phyloP scores from a whole-genome alignment of 2,113 vertebrate species.

The Lophura nycthemera region DNA sequence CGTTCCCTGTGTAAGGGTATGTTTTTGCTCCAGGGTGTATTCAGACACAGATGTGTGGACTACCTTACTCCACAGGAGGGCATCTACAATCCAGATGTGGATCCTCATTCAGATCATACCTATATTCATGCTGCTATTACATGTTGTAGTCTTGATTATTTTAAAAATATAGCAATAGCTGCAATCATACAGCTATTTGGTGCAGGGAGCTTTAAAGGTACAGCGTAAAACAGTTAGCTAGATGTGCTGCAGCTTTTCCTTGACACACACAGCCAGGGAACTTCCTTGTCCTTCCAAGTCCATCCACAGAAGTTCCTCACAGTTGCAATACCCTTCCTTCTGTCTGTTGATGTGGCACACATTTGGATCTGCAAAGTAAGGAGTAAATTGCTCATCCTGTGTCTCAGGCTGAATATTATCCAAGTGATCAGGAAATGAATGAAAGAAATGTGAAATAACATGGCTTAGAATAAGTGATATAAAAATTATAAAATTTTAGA shows the following conservation, averaged over 20 bases:
- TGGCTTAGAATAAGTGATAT: neutral
- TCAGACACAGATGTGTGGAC: constrained; percentile 53
- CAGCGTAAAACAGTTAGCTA: neutral
- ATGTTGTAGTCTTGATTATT: neutral
- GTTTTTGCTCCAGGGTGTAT: constrained; percentile 24
- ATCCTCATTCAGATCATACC: neutral
- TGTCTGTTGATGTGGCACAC: neutral
- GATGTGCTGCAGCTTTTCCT: neutral
- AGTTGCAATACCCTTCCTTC: neutral
- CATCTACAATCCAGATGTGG: constrained; percentile 59
- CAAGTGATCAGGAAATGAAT: neutral
- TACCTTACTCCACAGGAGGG: constrained; percentile 57
- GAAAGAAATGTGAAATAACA: neutral
- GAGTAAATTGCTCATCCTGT: neutral
- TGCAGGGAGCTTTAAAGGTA: neutral
- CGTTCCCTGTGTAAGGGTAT: neutral
- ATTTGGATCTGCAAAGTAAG: neutral
- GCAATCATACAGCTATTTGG: neutral
- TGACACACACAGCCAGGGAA: neutral
- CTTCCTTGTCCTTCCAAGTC: rapidly evolving
- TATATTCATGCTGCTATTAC: neutral
- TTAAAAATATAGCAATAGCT: neutral
- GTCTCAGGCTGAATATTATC: neutral
- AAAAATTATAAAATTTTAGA: neutral
- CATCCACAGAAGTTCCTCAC: neutral